Conservation (phyloP, 2,797 vertebrate species). For the Catamblyrhynchus diadema region DNA sequence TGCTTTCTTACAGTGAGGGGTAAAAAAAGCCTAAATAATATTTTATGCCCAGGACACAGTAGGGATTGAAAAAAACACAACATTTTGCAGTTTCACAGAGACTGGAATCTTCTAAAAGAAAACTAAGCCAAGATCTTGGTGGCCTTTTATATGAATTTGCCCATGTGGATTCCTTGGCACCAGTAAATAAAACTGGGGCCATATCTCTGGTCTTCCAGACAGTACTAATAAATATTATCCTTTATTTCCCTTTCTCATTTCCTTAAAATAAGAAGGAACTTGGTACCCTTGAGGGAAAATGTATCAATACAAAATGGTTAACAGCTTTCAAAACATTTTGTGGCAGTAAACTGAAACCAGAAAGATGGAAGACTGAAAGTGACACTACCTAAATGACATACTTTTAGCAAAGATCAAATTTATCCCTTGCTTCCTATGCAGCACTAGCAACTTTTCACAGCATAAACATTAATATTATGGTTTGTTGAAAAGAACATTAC, state of each 20-base stretch:
- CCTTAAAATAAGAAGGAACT: not conserved
- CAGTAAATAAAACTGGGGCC: not conserved
- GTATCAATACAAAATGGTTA: not conserved
- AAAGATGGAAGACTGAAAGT: not conserved
- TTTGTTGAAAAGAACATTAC: not conserved
- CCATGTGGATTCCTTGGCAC: not conserved
- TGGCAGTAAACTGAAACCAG: not conserved
- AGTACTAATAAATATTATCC: not conserved
- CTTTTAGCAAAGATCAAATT: not conserved
- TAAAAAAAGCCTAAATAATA: not conserved
- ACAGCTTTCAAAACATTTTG: not conserved
- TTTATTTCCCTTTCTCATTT: not conserved
- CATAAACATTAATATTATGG: not conserved
- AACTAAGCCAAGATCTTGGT: not conserved
- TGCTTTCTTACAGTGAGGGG: not conserved
- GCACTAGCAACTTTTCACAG: not conserved
- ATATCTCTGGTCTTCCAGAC: not conserved
- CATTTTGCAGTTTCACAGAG: not conserved
- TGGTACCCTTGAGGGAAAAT: not conserved
- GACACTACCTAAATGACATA: not conserved
- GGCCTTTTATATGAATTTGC: not conserved
- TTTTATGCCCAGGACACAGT: not conserved
- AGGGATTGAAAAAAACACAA: not conserved
- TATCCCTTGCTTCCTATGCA: not conserved
- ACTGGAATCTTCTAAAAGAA: not conserved